phyloP scores from a whole-genome alignment of 2,797 vertebrate genomes.

The Macropus fuliginosus region DNA sequence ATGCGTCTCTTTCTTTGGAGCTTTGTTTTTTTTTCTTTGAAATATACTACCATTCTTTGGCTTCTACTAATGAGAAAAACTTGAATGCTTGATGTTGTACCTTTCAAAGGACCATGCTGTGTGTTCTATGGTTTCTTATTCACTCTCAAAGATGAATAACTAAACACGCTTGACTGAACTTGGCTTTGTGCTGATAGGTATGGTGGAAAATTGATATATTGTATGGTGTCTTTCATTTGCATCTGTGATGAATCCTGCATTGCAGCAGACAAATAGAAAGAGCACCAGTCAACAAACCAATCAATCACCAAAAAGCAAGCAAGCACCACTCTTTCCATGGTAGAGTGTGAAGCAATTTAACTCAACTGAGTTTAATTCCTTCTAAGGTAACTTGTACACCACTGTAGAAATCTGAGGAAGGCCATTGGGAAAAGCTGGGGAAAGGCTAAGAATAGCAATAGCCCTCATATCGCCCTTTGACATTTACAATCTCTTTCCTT shows the following conservation, averaged over 20 bases:
- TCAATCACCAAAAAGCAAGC: not conserved
- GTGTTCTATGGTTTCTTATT: conserved; percentile 40
- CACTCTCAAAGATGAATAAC: conserved; percentile 42
- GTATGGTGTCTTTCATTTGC: conserved; percentile 43
- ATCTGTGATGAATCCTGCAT: conserved; percentile 42
- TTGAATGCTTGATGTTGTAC: conserved; percentile 10
- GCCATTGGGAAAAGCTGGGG: not conserved
- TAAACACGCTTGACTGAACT: conserved; percentile 16
- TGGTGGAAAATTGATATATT: conserved; percentile 73
- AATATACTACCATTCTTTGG: conserved; percentile 6
- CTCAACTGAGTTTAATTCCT: conserved; percentile 63
- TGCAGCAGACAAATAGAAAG: conserved; percentile 55
- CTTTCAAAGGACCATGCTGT: conserved; percentile 44
- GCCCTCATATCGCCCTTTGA: not conserved
- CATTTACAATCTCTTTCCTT: not conserved
- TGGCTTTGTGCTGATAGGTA: not conserved
- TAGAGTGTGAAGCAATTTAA: conserved; percentile 51
- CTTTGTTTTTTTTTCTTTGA: not conserved
- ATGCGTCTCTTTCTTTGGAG: conserved; percentile 29
- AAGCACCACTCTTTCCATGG: not conserved
- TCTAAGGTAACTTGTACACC: conserved; percentile 54
- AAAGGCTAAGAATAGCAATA: not conserved
- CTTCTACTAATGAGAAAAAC: conserved; percentile 40
- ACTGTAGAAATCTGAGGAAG: conserved; percentile 62
- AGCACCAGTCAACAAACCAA: conserved; percentile 54